Conservation (phyloP, 2,797 vertebrate genomes). For the Myotis daubentonii region DNA sequence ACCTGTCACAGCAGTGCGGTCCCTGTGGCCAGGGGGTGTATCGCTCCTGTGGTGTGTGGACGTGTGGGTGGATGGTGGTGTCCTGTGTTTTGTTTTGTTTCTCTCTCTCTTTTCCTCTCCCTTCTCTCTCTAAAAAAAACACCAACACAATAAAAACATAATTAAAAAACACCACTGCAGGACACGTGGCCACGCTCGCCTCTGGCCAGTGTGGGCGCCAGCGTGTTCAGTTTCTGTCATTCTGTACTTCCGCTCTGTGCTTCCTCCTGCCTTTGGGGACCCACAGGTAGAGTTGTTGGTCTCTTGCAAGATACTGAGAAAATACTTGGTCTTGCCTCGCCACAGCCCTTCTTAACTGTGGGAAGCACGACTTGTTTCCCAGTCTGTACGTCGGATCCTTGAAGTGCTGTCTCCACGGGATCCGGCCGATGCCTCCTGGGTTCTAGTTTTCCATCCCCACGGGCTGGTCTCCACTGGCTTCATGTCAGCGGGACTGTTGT, state of each 20-base stretch:
- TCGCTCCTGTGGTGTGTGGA: background rate
- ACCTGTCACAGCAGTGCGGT: background rate
- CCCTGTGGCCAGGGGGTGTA: background rate
- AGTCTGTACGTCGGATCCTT: background rate
- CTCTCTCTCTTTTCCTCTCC: too few species aligned
- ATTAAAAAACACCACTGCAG: background rate
- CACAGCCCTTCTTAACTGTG: background rate
- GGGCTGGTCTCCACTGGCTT: background rate
- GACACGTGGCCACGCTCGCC: too few species aligned
- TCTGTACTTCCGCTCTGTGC: background rate
- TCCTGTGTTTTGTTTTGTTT: background rate
- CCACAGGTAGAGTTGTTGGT: background rate
- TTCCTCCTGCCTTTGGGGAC: background rate
- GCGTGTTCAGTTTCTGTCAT: background rate
- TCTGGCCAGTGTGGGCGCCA: background rate
- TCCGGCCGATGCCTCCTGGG: background rate
- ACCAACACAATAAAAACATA: too few species aligned
- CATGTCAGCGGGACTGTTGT: background rate
- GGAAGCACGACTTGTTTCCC: background rate
- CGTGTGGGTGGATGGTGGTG: background rate
- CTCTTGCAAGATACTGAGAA: background rate
- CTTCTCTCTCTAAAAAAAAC: too few species aligned
- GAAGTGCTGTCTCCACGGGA: background rate
- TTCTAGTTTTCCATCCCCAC: background rate
- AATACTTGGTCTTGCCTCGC: background rate